phyloP scores from a whole-genome alignment of 1,140 invertebrate species.

The Rhopalosiphum maidis region DNA sequence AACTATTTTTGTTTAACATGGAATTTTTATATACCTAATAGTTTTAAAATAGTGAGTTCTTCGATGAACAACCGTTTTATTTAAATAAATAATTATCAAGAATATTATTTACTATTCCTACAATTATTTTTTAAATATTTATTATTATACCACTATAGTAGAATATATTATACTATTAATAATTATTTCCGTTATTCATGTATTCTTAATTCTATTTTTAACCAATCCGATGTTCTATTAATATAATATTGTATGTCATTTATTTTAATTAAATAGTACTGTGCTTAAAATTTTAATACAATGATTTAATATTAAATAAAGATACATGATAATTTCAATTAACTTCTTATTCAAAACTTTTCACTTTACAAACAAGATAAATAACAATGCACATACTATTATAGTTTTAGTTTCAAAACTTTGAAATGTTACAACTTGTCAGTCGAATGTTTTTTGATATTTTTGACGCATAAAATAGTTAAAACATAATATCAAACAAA shows the following conservation, averaged over 20 bases:
- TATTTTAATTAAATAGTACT: not conserved
- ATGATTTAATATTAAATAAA: slow-evolving; percentile 3
- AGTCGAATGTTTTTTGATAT: not conserved
- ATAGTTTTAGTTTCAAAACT: not conserved
- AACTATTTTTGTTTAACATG: not conserved
- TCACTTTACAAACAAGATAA: slow-evolving; percentile 17
- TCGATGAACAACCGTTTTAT: too few species aligned
- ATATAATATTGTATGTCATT: not conserved
- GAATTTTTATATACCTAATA: too few species aligned
- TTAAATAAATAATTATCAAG: too few species aligned
- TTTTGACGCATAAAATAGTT: not conserved
- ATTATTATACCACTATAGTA: not conserved
- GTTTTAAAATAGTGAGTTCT: too few species aligned
- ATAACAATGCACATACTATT: not conserved
- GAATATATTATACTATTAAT: not conserved
- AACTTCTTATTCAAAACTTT: slow-evolving; percentile 5
- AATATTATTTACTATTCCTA: too few species aligned
- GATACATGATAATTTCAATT: not conserved
- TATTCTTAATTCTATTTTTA: not conserved
- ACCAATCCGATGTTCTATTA: not conserved
- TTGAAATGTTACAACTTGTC: not conserved
- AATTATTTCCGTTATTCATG: not conserved
- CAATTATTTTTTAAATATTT: too few species aligned
- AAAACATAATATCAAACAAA: not conserved
- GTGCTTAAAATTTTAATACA: not conserved